A percentile compares a stretch with the other conserved stretches of the same genome.
phyloP scores from a whole-genome alignment of 2,888 invertebrate genomes.

The Malthinus seriepunctatus region DNA sequence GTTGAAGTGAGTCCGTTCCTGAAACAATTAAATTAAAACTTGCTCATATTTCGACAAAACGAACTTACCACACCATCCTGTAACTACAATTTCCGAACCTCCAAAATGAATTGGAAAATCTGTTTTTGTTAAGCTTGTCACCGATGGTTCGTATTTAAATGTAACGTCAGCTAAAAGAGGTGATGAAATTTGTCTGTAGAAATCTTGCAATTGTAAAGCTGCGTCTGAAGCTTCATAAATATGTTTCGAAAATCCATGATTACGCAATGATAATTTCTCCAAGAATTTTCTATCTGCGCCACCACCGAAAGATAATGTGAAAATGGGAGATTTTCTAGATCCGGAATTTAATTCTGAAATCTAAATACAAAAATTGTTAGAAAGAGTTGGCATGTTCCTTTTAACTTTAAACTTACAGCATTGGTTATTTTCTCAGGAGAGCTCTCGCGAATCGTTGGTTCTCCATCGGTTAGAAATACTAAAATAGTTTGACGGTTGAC shows the following conservation, averaged over 20 bases:
- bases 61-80: slow-evolving; percentile 54
- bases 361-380: slow-evolving; percentile 23
- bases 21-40: not conserved
- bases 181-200: slow-evolving; percentile 70
- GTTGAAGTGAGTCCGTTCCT: not conserved
- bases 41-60: not conserved
- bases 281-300: slow-evolving; percentile 70
- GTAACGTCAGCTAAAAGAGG: slow-evolving; percentile 68
- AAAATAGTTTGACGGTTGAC: slow-evolving; percentile 62
- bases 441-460: slow-evolving; percentile 65
- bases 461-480: slow-evolving; percentile 69
- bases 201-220: slow-evolving; percentile 66
- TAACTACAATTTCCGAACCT: slow-evolving; percentile 68
- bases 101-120: slow-evolving; percentile 63
- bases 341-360: slow-evolving; percentile 58
- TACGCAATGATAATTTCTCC: slow-evolving; percentile 66
- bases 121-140: slow-evolving; percentile 60
- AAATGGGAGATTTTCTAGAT: slow-evolving; percentile 56
- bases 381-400: not conserved
- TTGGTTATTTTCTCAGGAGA: slow-evolving; percentile 45
- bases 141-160: slow-evolving; percentile 67
- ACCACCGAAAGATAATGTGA: slow-evolving; percentile 72
- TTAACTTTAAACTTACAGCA: slow-evolving; percentile 3
- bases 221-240: slow-evolving; percentile 75
- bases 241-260: slow-evolving; percentile 69